Percentiles rank a stretch among this genome's conserved stretches.
Evolutionary conservation across 2,888 invertebrate genomes (phyloP).

Genomic region (Baccha elongata): DNA sequence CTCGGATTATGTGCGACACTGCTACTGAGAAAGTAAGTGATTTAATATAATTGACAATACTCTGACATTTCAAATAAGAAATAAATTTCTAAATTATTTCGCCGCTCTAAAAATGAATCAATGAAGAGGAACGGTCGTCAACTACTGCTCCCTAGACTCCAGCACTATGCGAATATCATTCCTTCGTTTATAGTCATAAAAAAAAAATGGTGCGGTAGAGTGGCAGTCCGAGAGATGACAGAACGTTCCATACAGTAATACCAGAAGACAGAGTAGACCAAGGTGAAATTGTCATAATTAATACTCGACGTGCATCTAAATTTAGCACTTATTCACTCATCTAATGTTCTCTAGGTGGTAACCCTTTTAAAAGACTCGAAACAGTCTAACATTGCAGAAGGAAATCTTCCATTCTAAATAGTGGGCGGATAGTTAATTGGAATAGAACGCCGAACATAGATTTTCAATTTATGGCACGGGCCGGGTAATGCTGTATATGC

Average conservation of each 20-base stretch:
- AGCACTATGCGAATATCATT: constrained; percentile 32
- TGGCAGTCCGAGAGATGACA: constrained; percentile 62
- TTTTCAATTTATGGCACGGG: constrained; percentile 67
- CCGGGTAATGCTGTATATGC: constrained; percentile 6
- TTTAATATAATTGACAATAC: constrained; percentile 62
- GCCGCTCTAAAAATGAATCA: constrained; percentile 18
- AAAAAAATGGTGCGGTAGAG: constrained; percentile 6
- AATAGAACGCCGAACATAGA: constrained; percentile 72
- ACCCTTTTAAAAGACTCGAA: constrained; percentile 53
- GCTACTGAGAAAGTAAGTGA: constrained; percentile 42
- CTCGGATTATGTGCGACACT: constrained; percentile 44
- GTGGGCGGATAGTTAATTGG: constrained; percentile 74
- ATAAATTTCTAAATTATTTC: constrained; percentile 61
- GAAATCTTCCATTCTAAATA: constrained; percentile 70
- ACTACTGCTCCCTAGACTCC: constrained; percentile 1
- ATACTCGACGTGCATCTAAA: constrained; percentile 69
- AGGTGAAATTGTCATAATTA: constrained; percentile 72
- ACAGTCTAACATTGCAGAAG: constrained; percentile 16
- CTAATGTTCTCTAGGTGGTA: constrained; percentile 49
- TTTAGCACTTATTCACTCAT: constrained; percentile 63
- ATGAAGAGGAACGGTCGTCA: background rate
- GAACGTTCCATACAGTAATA: constrained; percentile 69
- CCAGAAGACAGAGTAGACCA: constrained; percentile 54
- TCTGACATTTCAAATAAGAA: constrained; percentile 65
- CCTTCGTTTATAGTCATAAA: constrained; percentile 52